phyloP scores from a whole-genome alignment of 2,113 vertebrate genomes.

The Chinchilla lanigera region DNA sequence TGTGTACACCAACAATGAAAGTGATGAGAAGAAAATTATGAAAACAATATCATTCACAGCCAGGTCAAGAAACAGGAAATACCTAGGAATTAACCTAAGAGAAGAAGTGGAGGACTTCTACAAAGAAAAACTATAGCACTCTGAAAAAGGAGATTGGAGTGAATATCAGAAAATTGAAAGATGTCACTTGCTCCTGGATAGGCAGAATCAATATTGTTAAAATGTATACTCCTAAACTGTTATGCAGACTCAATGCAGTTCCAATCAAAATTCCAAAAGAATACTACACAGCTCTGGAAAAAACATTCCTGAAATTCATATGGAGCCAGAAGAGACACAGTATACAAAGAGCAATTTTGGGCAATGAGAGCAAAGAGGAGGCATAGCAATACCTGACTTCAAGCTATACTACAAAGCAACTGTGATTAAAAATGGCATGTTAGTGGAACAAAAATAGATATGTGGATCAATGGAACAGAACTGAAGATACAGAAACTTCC shows the following conservation, averaged over 20 bases:
- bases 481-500: not conserved
- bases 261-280: not conserved
- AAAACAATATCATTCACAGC: not conserved
- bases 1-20: not conserved
- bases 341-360: not conserved
- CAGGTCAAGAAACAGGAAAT: not conserved
- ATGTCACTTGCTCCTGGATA: not conserved
- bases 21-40: not conserved
- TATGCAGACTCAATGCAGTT: not conserved
- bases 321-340: not conserved
- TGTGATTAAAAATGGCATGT: not conserved
- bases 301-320: not conserved
- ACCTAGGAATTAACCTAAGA: not conserved
- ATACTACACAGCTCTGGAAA: not conserved
- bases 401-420: not conserved
- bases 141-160: not conserved
- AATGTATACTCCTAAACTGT: not conserved
- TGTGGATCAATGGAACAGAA: not conserved
- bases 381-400: not conserved
- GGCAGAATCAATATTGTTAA: not conserved
- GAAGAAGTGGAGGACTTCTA: not conserved
- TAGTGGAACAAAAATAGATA: not conserved
- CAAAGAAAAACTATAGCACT: not conserved
- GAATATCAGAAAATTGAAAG: not conserved
- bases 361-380: not conserved